phyloP scores from a whole-genome alignment of 2,113 vertebrate genomes.

The Felis catus region DNA sequence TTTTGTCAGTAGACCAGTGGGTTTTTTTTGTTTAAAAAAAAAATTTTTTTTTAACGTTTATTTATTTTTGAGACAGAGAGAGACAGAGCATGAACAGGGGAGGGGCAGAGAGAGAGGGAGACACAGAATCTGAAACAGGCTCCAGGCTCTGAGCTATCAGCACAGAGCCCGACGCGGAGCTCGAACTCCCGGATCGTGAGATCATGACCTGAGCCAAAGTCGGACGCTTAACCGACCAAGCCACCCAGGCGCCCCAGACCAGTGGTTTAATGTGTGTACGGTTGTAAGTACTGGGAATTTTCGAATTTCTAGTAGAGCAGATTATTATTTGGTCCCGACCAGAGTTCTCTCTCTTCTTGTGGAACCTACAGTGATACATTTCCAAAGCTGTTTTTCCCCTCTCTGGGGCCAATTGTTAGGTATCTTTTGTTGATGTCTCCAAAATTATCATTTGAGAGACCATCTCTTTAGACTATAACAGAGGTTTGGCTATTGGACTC shows the following conservation, averaged over 20 bases:
- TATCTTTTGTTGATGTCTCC: neutral
- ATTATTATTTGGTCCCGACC: neutral
- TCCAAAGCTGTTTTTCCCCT: neutral
- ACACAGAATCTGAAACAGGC: too few species aligned
- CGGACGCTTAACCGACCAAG: too few species aligned
- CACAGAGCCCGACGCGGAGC: too few species aligned
- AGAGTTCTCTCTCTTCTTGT: neutral
- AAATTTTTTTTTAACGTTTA: too few species aligned
- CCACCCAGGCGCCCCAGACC: neutral
- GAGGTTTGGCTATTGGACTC: neutral
- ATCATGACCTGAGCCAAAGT: too few species aligned
- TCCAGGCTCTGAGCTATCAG: too few species aligned
- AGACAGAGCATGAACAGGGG: too few species aligned
- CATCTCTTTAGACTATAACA: neutral
- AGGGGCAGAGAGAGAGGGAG: too few species aligned
- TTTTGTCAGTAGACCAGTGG: neutral
- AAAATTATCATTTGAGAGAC: neutral
- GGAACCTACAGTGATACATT: neutral
- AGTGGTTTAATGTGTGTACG: neutral
- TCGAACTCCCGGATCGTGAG: too few species aligned
- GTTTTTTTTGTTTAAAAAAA: too few species aligned
- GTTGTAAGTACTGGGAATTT: neutral
- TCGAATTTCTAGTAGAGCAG: neutral
- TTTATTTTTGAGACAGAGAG: too few species aligned
- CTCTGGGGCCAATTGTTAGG: neutral